Conservation (phyloP, 2,113 vertebrate species). For the Ursus arctos region DNA sequence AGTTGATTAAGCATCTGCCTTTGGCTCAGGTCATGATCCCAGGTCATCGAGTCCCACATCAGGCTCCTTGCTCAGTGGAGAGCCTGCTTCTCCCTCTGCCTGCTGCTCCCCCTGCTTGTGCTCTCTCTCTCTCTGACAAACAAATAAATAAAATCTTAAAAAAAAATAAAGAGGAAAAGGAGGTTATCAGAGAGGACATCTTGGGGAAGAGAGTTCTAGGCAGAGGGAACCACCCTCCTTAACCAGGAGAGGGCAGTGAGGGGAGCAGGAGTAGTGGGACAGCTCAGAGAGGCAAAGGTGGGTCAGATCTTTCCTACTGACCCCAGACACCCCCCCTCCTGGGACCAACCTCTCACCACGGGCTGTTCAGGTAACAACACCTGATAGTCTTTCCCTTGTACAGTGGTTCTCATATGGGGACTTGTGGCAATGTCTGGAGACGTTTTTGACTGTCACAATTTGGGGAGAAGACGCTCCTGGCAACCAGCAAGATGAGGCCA, state of each 20-base stretch:
- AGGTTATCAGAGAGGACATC: not conserved
- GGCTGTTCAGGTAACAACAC: not conserved
- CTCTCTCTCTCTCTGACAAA: not conserved
- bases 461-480: not conserved
- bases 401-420: not conserved
- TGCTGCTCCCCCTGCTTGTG: not conserved
- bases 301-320: not conserved
- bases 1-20: not conserved
- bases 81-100: not conserved
- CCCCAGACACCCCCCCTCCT: not conserved
- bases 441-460: not conserved
- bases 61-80: not conserved
- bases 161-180: not conserved
- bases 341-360: not conserved
- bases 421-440: not conserved
- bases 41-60: not conserved
- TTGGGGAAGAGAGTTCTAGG: not conserved
- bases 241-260: not conserved
- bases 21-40: not conserved
- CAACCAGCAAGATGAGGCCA: not conserved
- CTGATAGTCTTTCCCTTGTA: not conserved
- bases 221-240: not conserved
- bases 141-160: not conserved
- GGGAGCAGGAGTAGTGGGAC: not conserved
- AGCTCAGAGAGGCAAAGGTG: not conserved